Percentiles rank a stretch among this genome's conserved stretches.
phyloP scores from a whole-genome alignment of 2,888 invertebrate genomes.

The Nymphalis polychloros region DNA sequence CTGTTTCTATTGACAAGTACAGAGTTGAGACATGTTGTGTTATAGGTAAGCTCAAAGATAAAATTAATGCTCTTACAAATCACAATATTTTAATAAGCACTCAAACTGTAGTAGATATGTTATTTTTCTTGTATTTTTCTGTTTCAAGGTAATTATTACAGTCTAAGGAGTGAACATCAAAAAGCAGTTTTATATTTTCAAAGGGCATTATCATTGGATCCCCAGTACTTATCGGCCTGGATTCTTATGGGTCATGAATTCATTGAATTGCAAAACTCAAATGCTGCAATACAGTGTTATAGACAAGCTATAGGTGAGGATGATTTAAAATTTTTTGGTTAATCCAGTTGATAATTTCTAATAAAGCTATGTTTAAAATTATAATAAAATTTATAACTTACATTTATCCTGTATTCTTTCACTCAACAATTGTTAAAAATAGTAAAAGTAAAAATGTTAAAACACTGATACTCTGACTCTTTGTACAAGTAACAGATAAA shows the following conservation, averaged over 20 bases:
- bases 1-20: conserved; percentile 97
- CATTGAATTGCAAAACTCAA: conserved; percentile 99
- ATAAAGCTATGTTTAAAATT: no score
- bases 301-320: conserved; percentile 94
- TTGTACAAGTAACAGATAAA: no score
- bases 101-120: no score
- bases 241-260: conserved; percentile 99
- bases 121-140: conserved; percentile 18
- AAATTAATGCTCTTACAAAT: background rate
- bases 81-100: no score
- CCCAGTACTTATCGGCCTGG: conserved; percentile 97
- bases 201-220: conserved; percentile 95
- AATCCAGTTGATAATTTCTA: conserved; percentile 4
- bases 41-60: conserved; percentile 85
- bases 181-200: conserved; percentile 99
- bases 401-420: no score
- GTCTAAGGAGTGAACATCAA: conserved; percentile 96
- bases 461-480: no score
- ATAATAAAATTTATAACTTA: no score
- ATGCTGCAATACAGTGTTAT: conserved; percentile 99
- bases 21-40: conserved; percentile 98
- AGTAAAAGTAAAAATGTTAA: no score
- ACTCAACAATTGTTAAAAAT: no score
- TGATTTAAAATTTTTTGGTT: background rate
- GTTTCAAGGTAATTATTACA: conserved; percentile 95